phyloP scores from a whole-genome alignment of 1,140 invertebrate genomes.

The Oedothorax gibbosus region DNA sequence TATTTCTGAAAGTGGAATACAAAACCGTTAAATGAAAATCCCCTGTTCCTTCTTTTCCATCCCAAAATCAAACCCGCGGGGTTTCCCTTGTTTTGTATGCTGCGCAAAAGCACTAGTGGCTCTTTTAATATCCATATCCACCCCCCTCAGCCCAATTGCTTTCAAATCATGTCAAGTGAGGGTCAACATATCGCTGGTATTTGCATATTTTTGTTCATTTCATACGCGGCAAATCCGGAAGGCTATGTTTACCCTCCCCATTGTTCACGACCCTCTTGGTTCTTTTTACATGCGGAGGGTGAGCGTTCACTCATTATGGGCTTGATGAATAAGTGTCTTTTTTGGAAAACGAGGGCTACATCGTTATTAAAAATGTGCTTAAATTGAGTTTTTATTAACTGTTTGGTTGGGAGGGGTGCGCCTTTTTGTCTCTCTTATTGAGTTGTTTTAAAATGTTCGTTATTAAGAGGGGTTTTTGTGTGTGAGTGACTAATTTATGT shows the following conservation, averaged over 20 bases:
- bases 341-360: not conserved
- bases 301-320: constrained; percentile 30
- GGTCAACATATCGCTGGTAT: constrained; percentile 58
- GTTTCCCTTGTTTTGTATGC: constrained; percentile 28
- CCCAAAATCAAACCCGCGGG: constrained; percentile 7
- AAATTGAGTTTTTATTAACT: constrained; percentile 52
- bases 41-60: too few relatives aligned
- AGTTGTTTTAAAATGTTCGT: too few relatives aligned
- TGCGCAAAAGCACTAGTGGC: constrained; percentile 46
- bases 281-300: not conserved
- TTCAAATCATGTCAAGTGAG: constrained; percentile 53
- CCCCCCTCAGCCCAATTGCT: constrained; percentile 44
- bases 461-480: too few relatives aligned
- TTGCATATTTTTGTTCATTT: constrained; percentile 60
- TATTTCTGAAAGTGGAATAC: too few relatives aligned
- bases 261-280: constrained; percentile 33
- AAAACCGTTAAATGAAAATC: too few relatives aligned
- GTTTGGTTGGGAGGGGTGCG: constrained; percentile 17
- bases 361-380: constrained; percentile 50
- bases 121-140: constrained; percentile 60
- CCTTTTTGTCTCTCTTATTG: not conserved
- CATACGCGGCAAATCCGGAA: constrained; percentile 31
- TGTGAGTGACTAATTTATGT: too few relatives aligned
- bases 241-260: constrained; percentile 34
- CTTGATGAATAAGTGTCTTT: constrained; percentile 37